A percentile compares a stretch with the other conserved stretches of the same genome.
Conservation (phyloP, 1,140 invertebrate genomes). For the Bombus consobrinus region DNA sequence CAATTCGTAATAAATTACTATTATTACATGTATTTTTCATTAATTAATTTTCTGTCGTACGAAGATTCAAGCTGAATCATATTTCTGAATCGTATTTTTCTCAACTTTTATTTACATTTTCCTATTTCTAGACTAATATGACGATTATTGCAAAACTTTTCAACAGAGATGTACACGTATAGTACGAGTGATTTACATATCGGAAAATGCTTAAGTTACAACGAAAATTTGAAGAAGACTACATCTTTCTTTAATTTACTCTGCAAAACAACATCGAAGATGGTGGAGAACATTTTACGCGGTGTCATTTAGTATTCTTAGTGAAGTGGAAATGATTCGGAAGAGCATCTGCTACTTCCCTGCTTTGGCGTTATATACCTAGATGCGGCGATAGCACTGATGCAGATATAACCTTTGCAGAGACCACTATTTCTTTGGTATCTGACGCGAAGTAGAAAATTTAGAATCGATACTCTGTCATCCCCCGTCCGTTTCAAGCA, state of each 20-base stretch:
- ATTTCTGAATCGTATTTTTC: too few relatives aligned
- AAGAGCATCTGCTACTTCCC: neutral
- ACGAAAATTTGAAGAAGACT: neutral
- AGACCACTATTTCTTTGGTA: conserved; percentile 2
- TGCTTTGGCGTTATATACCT: neutral
- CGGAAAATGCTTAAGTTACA: neutral
- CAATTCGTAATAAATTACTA: too few relatives aligned
- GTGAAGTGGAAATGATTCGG: neutral
- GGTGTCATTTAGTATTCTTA: neutral
- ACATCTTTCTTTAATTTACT: neutral
- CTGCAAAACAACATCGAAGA: neutral
- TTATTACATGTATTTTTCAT: too few relatives aligned
- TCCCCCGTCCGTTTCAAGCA: neutral
- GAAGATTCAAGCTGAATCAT: too few relatives aligned
- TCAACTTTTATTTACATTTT: neutral
- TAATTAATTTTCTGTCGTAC: too few relatives aligned
- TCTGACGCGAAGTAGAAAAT: conserved; percentile 10
- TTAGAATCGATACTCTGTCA: conserved; percentile 17
- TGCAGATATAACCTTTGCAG: neutral
- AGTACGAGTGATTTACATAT: neutral
- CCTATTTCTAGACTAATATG: neutral
- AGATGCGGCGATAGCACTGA: neutral
- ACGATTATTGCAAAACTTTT: neutral
- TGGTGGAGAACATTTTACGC: neutral
- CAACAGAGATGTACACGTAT: neutral